These are phyloP conservation scores for Blastomussa wellsi DNA, from an alignment of 92 coral and sea anemone genomes.

Conservation along the genomic window DNA sequence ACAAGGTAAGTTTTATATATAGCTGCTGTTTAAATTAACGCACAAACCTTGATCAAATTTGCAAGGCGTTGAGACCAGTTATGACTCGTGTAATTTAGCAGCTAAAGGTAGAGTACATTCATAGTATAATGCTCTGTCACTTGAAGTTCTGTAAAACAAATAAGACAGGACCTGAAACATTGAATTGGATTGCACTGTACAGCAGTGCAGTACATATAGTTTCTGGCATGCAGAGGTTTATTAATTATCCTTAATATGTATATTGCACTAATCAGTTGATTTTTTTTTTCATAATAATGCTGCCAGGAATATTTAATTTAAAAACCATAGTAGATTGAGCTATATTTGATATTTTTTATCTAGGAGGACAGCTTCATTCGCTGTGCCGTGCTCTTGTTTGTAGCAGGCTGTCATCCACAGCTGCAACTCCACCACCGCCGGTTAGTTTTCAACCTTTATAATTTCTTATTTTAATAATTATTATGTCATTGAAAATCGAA, in stretches of 20 bases:
- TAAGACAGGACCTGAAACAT: background rate
- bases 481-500: too few species aligned
- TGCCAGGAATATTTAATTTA: too few species aligned
- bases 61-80: too few species aligned
- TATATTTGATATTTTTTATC: background rate
- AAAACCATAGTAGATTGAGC: background rate
- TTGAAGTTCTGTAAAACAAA: background rate
- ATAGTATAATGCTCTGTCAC: background rate
- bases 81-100: too few species aligned
- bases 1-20: conserved; percentile 21
- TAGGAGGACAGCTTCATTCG: conserved; percentile 33
- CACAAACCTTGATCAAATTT: too few species aligned
- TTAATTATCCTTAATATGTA: too few species aligned
- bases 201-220: too few species aligned
- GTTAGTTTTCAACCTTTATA: conserved; percentile 13
- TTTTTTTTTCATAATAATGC: background rate
- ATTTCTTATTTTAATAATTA: too few species aligned
- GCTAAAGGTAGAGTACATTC: too few species aligned
- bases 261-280: background rate
- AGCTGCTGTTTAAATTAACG: background rate
- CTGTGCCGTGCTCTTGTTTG: conserved; percentile 30
- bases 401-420: conserved; percentile 30
- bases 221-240: too few species aligned
- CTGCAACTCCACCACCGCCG: conserved; percentile 17
- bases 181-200: too few species aligned